Conservation (phyloP, 2,113 vertebrate genomes). For the Delphinapterus leucas region DNA sequence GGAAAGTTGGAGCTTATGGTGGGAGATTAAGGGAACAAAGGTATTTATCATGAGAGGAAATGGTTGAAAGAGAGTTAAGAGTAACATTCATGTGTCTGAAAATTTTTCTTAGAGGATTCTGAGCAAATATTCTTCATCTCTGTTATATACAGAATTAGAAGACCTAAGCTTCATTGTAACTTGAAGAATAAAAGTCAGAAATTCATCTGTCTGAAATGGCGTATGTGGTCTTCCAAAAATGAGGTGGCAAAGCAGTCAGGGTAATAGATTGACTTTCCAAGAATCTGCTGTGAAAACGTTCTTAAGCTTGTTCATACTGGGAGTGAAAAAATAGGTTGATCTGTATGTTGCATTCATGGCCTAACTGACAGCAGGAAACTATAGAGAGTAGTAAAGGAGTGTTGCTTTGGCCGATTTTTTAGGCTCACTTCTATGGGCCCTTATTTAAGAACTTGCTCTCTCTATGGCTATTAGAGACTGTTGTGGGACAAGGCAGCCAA, state of each 20-base stretch:
- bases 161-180: neutral
- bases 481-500: neutral
- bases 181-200: neutral
- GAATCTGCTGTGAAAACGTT: neutral
- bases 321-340: neutral
- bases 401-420: neutral
- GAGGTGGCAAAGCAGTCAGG: neutral
- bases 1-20: neutral
- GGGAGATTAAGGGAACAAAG: neutral
- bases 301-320: neutral
- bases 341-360: neutral
- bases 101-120: neutral
- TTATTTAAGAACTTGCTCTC: neutral
- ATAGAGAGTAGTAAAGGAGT: neutral
- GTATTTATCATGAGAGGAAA: neutral
- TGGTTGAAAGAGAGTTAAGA: neutral
- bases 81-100: neutral
- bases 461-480: neutral
- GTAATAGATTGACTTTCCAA: neutral
- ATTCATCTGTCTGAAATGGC: neutral
- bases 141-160: neutral
- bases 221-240: conserved; percentile 1
- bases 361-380: neutral
- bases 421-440: neutral
- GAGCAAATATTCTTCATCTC: neutral